These are phyloP conservation scores for Nomia melanderi DNA, from an alignment of 1,140 invertebrate species.

Conservation along the genomic window DNA sequence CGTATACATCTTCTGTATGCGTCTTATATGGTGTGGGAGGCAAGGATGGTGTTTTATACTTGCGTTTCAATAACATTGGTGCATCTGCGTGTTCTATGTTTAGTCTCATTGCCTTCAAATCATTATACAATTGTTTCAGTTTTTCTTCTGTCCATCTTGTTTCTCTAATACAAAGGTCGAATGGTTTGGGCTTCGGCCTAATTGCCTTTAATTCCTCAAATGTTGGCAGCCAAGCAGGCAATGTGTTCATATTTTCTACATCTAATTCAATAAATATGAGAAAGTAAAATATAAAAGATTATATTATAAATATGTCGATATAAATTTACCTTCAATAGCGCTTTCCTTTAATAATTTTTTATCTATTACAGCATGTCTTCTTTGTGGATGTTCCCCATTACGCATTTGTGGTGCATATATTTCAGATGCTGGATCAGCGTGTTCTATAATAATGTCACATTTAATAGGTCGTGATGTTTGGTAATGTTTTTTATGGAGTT, in stretches of 20 bases:
- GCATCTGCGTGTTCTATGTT: conserved; percentile 35
- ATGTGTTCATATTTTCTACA: conserved; percentile 69
- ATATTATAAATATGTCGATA: not conserved
- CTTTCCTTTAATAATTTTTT: conserved; percentile 35
- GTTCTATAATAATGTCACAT: conserved; percentile 75
- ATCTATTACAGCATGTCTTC: conserved; percentile 69
- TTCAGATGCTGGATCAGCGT: conserved; percentile 79
- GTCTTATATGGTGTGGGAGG: conserved; percentile 81
- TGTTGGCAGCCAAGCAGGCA: conserved; percentile 68
- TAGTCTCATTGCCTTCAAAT: conserved; percentile 77
- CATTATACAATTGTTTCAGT: conserved; percentile 82
- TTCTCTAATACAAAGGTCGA: conserved; percentile 81
- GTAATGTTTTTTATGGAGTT: conserved; percentile 78
- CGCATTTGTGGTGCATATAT: conserved; percentile 80
- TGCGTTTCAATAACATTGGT: conserved; percentile 55
- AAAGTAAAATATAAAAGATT: conserved; percentile 5
- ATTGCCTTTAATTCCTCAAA: conserved; percentile 64
- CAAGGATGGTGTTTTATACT: conserved; percentile 75
- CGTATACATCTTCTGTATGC: conserved; percentile 59
- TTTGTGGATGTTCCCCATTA: conserved; percentile 69
- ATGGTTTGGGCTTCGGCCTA: conserved; percentile 63
- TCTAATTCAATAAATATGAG: conserved; percentile 49
- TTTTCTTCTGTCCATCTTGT: conserved; percentile 85
- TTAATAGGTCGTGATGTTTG: conserved; percentile 71
- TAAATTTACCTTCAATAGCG: conserved; percentile 33